Conservation (phyloP, 1,140 invertebrate genomes). For the Anoplophora glabripennis region DNA sequence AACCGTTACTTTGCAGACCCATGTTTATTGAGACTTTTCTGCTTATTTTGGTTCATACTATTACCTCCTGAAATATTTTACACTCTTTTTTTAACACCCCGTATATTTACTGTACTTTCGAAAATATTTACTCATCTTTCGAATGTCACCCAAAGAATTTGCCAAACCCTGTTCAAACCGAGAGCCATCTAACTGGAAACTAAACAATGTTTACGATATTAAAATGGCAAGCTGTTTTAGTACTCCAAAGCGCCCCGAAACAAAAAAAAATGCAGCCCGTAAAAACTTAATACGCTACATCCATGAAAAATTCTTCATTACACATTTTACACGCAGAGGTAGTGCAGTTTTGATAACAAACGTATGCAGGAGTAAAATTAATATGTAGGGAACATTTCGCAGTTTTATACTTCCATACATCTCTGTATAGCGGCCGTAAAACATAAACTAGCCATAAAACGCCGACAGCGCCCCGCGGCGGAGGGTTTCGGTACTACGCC, state of each 20-base stretch:
- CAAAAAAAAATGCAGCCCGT: neutral
- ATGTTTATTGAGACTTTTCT: too few species aligned
- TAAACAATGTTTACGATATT: too few species aligned
- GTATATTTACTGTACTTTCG: too few species aligned
- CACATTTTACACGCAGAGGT: constrained; percentile 9
- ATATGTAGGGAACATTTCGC: constrained; percentile 35
- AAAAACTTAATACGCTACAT: constrained; percentile 2
- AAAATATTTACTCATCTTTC: too few species aligned
- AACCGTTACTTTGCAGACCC: too few species aligned
- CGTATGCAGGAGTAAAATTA: constrained; percentile 36
- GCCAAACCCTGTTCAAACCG: too few species aligned
- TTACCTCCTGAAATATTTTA: too few species aligned
- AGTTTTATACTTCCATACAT: constrained; percentile 34
- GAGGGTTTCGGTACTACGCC: constrained; percentile 15
- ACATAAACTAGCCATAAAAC: constrained; percentile 35
- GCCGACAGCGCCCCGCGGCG: constrained; percentile 10
- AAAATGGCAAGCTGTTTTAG: too few species aligned
- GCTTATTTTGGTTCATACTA: too few species aligned
- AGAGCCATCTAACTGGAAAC: too few species aligned
- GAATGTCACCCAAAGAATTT: too few species aligned
- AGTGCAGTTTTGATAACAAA: constrained; percentile 19
- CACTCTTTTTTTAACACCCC: too few species aligned
- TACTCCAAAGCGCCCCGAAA: neutral
- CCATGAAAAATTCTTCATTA: constrained; percentile 12
- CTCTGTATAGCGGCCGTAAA: constrained; percentile 30